phyloP scores from a whole-genome alignment of 2,888 invertebrate genomes.

The Ischnus inquisitorius region DNA sequence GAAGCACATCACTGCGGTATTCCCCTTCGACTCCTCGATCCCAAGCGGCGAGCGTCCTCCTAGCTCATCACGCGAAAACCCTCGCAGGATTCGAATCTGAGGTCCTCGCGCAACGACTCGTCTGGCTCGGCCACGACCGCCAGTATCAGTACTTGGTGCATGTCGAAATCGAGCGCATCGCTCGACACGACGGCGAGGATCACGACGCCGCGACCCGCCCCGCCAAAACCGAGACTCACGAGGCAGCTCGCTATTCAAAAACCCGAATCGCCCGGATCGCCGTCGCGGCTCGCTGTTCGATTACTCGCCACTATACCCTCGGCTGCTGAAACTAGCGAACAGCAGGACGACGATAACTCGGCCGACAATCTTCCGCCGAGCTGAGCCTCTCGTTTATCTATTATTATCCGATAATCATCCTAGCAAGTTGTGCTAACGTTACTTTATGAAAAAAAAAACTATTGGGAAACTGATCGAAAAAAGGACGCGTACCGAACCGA shows the following conservation, averaged over 20 bases:
- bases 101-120: constrained; percentile 96
- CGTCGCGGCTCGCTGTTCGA: constrained; percentile 87
- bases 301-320: constrained; percentile 91
- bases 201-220: constrained; percentile 77
- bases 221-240: constrained; percentile 91
- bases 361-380: constrained; percentile 11
- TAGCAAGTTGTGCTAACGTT: too few species aligned
- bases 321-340: constrained; percentile 90
- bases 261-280: constrained; percentile 90
- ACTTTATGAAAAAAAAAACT: too few species aligned
- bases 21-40: constrained; percentile 90
- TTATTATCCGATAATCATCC: not conserved
- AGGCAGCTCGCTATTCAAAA: constrained; percentile 92
- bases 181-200: constrained; percentile 86
- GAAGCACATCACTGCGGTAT: constrained; percentile 92
- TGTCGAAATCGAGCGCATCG: constrained; percentile 93
- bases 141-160: constrained; percentile 95
- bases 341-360: constrained; percentile 88
- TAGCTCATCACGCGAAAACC: constrained; percentile 97
- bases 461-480: too few species aligned
- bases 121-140: constrained; percentile 96
- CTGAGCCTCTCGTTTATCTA: not conserved
- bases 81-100: constrained; percentile 96
- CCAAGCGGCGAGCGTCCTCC: constrained; percentile 93
- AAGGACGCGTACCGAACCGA: too few species aligned